Evolutionary conservation across 1,140 invertebrate species (phyloP), one percentile per base, ranked within the genome.

Genomic region (Magallana ariakensis): DNA sequence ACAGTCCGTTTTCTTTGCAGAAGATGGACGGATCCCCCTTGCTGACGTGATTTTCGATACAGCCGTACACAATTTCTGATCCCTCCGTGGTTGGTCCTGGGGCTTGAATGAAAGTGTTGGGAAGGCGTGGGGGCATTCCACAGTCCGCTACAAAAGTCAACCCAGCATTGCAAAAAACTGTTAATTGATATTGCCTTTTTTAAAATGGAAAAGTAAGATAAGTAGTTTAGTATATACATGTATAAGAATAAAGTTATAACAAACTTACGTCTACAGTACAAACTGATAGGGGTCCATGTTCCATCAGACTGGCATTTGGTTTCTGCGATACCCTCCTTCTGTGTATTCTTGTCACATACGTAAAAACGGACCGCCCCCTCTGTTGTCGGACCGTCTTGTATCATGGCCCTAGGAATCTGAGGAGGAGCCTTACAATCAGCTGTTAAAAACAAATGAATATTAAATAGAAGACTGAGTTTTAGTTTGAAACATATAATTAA

Each of bases 71-170:
- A 54, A 82, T 16, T 11, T 55, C 55, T 3, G 46, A 54, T 82
- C 80, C 80, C 9, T 82, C 80, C 16, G 19, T 54, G 8, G 80
- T 82, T 53, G 80, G 80, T 55, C 80, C 80, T 16, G 80, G 80
- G 5, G 66, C 22, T 22, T 53, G n/a, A n/a, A 82, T 19, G 13
- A 82, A 82, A 15, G 80, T 22, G n/a, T 56, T 54, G 8, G 80
- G 80, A 15, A 82, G 15, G 1, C 19, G 16, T 22, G 55, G 46
- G 3, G 80, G 80, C 55, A 82, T 82, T 6, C 80, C 80, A 53
- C 80, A 82, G 46, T 82, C 80, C 15, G 80, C 80, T 82, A n/a
- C 9, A 22, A 80, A 55, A 55, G 54, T 26, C 33, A 46, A 46
- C 2, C 33, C 1, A 46, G 2, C 33, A 46, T 46, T 46, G 33